Evolutionary conservation across 2,797 vertebrate species (phyloP).

Genomic region (Decapterus maruadsi): DNA sequence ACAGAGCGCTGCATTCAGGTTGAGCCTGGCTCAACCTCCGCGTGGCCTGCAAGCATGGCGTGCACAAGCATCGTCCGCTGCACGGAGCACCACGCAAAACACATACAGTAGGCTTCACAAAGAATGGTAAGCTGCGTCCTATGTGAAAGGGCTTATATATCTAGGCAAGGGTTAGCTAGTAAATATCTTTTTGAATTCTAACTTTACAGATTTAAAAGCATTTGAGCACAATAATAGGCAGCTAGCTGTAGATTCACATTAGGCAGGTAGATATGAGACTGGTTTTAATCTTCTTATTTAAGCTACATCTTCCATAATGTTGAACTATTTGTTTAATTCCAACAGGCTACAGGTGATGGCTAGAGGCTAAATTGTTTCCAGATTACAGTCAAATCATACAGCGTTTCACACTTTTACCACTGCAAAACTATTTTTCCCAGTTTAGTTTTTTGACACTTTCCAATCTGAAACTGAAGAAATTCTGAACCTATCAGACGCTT

Average conservation of each 20-base stretch:
- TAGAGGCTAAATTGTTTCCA: background rate
- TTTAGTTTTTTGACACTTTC: slow-evolving; percentile 42
- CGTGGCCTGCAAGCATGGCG: too few species aligned
- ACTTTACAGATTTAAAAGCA: background rate
- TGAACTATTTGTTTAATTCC: background rate
- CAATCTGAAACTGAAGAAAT: slow-evolving; percentile 43
- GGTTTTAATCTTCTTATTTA: background rate
- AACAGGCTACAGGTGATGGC: background rate
- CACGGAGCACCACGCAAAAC: too few species aligned
- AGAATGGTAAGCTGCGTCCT: too few species aligned
- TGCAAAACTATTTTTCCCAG: slow-evolving; percentile 26
- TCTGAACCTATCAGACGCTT: slow-evolving; percentile 32
- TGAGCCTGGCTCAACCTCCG: too few species aligned
- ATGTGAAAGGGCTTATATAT: background rate
- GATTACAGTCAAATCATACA: too few species aligned
- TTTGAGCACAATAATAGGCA: background rate
- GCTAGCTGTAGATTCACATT: background rate
- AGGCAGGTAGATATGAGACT: background rate
- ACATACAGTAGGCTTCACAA: too few species aligned
- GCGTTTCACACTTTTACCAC: background rate
- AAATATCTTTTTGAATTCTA: background rate
- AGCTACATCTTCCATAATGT: background rate
- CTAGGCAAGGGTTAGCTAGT: background rate
- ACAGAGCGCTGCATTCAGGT: too few species aligned
- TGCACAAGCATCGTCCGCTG: too few species aligned